These are phyloP conservation scores for Poicephalus gulielmi DNA, from an alignment of 2,113 vertebrate species.

Conservation along the genomic window DNA sequence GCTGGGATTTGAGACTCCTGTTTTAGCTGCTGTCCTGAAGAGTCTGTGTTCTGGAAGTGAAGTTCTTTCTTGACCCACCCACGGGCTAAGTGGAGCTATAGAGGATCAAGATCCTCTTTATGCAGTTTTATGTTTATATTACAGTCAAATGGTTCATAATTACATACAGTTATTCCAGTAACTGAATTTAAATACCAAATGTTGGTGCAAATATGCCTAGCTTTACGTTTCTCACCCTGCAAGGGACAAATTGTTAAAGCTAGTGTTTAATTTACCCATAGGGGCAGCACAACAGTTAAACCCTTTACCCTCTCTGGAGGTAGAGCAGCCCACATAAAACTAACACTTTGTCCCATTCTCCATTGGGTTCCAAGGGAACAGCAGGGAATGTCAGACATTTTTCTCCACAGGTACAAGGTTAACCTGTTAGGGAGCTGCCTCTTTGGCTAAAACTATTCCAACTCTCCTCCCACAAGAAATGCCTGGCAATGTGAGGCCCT, in stretches of 20 bases:
- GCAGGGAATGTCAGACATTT: background rate
- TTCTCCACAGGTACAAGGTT: background rate
- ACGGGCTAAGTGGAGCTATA: background rate
- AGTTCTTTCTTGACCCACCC: background rate
- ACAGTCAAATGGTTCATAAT: background rate
- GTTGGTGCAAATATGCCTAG: background rate
- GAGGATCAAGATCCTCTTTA: background rate
- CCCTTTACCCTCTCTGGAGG: background rate
- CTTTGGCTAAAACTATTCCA: background rate
- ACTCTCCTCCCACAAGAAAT: background rate
- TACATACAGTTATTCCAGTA: background rate
- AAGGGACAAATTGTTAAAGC: background rate
- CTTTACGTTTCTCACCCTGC: background rate
- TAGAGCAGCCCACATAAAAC: background rate
- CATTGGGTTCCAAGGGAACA: background rate
- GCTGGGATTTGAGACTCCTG: background rate
- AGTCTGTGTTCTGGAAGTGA: background rate
- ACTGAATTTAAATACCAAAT: background rate
- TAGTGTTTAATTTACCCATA: background rate
- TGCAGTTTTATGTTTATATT: background rate
- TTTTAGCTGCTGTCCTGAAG: background rate
- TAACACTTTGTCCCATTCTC: background rate
- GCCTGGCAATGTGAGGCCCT: rapidly evolving
- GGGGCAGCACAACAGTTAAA: background rate
- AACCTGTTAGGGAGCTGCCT: background rate